Conservation (phyloP, 2,888 invertebrate species). For the Disparrhopalites patrizii region DNA sequence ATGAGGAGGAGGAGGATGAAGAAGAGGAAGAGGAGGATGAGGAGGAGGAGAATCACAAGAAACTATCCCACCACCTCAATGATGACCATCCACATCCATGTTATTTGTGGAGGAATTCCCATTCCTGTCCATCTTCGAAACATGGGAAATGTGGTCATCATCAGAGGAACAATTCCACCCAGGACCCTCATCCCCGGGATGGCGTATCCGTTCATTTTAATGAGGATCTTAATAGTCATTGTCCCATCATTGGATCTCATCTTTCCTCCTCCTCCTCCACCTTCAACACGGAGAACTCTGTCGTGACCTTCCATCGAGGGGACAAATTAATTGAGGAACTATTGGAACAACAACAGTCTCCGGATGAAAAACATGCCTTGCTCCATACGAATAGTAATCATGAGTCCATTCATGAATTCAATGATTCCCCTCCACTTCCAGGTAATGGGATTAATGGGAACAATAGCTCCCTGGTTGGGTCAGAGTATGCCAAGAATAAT, state of each 20-base stretch:
- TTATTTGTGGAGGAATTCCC: not conserved
- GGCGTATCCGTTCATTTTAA: not conserved
- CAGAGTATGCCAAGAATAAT: not conserved
- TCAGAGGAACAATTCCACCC: not conserved
- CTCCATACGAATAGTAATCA: no score
- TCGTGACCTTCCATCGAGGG: constrained; percentile 9
- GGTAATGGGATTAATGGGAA: no score
- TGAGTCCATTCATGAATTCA: no score
- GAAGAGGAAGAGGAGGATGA: not conserved
- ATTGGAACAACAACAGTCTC: not conserved
- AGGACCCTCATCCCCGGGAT: no score
- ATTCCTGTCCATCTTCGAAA: not conserved
- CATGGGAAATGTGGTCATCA: not conserved
- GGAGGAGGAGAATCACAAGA: not conserved
- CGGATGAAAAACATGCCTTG: not conserved
- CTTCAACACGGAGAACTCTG: not conserved
- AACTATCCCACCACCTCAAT: not conserved
- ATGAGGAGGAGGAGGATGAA: not conserved
- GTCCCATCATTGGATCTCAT: constrained; percentile 19
- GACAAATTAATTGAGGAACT: not conserved
- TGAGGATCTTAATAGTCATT: not conserved
- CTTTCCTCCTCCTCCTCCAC: not conserved
- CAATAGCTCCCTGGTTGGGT: not conserved
- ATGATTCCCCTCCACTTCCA: no score
- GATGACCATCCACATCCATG: not conserved